Percentiles rank a stretch among this genome's conserved stretches.
phyloP scores from a whole-genome alignment of 2,888 invertebrate genomes.

The Abscondita cerata region DNA sequence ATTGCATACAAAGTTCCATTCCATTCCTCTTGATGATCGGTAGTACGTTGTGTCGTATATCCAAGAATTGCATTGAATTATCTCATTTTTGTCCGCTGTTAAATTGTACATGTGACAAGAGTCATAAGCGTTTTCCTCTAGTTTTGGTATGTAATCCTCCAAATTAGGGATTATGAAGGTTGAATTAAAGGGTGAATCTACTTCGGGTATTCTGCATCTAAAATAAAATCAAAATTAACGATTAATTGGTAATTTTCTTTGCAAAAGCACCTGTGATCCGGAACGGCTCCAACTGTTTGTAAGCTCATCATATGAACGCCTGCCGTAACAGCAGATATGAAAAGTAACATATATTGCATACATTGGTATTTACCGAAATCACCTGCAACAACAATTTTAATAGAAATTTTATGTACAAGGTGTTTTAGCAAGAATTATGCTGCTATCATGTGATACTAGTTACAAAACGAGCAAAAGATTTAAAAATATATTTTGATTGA shows the following conservation, averaged over 20 bases:
- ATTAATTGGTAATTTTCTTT: conserved; percentile 1
- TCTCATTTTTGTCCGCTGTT: conserved; percentile 48
- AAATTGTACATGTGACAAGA: conserved; percentile 65
- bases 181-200: conserved; percentile 62
- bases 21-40: conserved; percentile 75
- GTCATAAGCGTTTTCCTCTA: conserved; percentile 66
- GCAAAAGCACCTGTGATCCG: conserved; percentile 66
- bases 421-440: no score
- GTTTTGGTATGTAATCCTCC: conserved; percentile 64
- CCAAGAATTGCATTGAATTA: conserved; percentile 64
- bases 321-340: conserved; percentile 78
- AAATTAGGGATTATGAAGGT: conserved; percentile 57
- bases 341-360: conserved; percentile 79
- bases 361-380: conserved; percentile 85
- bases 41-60: conserved; percentile 79
- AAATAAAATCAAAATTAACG: conserved; percentile 45
- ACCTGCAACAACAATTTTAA: conserved; percentile 57
- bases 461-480: no score
- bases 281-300: conserved; percentile 81
- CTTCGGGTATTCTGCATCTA: conserved; percentile 66
- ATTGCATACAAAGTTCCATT: conserved; percentile 85
- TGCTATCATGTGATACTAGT: no score
- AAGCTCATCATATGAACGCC: conserved; percentile 84
- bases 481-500: no score
- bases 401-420: no score